A percentile compares a stretch with the other conserved stretches of the same genome.
phyloP scores from a whole-genome alignment of 2,113 vertebrate genomes.

The Eurypyga helias region DNA sequence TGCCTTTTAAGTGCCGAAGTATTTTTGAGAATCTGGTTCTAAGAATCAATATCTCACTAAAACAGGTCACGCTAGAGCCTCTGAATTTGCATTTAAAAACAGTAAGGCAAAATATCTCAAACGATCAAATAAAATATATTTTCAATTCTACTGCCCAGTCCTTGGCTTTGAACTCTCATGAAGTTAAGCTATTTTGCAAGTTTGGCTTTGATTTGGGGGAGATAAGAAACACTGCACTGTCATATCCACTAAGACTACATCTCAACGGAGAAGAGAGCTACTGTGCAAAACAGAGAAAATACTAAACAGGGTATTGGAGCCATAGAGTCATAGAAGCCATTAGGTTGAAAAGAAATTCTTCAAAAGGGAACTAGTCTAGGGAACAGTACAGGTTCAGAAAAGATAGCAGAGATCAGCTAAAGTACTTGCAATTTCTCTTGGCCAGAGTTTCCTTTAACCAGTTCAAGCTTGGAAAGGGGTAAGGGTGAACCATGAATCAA shows the following conservation, averaged over 20 bases:
- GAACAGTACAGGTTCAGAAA: background rate
- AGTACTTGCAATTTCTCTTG: conserved; percentile 8
- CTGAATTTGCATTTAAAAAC: background rate
- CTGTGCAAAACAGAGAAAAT: background rate
- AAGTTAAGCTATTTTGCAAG: background rate
- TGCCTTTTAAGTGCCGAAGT: background rate
- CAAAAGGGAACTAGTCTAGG: background rate
- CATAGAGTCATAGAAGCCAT: background rate
- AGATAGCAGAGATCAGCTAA: conserved; percentile 7
- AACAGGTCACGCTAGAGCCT: background rate
- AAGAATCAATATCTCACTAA: background rate
- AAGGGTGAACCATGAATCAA: conserved; percentile 40
- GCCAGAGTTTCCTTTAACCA: conserved; percentile 11
- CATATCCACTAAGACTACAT: background rate
- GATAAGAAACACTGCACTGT: background rate
- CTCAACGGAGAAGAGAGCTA: background rate
- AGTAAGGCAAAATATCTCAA: background rate
- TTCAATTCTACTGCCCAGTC: background rate
- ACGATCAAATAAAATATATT: background rate
- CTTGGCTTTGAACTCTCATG: background rate
- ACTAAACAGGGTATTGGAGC: background rate
- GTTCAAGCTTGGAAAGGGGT: background rate
- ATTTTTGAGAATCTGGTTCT: background rate
- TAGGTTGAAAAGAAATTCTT: conserved; percentile 23
- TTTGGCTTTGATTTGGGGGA: conserved; percentile 4